Evolutionary conservation across 2,113 vertebrate genomes (phyloP), one percentile per base, ranked within the genome.

Genomic region (Burhinus oedicnemus): DNA sequence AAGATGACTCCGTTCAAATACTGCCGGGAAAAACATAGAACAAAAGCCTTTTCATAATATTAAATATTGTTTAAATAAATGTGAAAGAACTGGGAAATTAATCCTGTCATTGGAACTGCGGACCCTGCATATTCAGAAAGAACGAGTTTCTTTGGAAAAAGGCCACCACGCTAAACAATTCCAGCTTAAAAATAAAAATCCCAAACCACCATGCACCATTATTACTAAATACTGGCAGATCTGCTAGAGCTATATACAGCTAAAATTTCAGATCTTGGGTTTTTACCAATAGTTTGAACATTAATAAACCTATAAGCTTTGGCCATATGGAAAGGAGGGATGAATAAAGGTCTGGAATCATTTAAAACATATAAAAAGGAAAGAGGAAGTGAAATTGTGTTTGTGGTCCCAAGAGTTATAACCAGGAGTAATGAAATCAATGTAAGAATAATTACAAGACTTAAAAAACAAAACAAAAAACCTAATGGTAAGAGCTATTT

Each of bases 381-480:
- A 94, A 96, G 49, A 83, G 74, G 87, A 96, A 94, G 62, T 62
- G 45, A 95, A 91, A 95, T 62, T 69, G 34, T 58, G 65, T 66
- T 82, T 76, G 12, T 55, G 18, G 58, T 95, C 74, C 81, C 84
- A 72, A 70, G 93, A 90, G 94, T 45, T 87, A 22, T 23, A 93
- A 74, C 58, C 51, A 80, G 18, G 23, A 91, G 7, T 58, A 90
- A 91, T 60, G 38, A 95, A 95, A 95, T 76, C 88, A 91, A 80
- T 47, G 19, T 58, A 90, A 83, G 26, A 89, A 72, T 89, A 87
- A 93, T 55, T 79, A 45, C 45, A 85, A 80, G 81, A 62, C 51
- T 79, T 44, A 34, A 78, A 44, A 86, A 69, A 21, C 11, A 22
- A 77, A 72, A 20, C 5, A 38, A 83, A 71, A 60, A 60, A 38